phyloP scores from a whole-genome alignment of 2,888 invertebrate species.

The Hyles lineata region DNA sequence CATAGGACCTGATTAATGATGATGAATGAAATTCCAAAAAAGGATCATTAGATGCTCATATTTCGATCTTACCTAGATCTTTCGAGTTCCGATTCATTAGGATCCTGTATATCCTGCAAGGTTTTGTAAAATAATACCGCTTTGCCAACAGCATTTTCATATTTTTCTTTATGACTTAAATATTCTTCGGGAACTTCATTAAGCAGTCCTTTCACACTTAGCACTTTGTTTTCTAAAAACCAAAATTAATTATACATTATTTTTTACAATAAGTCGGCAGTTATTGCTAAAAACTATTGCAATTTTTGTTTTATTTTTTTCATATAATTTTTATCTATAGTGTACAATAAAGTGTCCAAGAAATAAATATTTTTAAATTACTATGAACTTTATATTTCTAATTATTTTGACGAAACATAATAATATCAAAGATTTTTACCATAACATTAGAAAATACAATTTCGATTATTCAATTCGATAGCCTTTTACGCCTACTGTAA shows the following conservation, averaged over 20 bases:
- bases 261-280: no score
- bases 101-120: conserved; percentile 84
- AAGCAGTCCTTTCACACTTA: conserved; percentile 85
- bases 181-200: conserved; percentile 89
- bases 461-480: no score
- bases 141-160: conserved; percentile 90
- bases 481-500: no score
- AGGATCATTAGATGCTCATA: background rate
- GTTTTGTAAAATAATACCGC: conserved; percentile 86
- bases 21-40: no score
- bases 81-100: conserved; percentile 86
- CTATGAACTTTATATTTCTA: background rate
- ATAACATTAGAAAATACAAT: no score
- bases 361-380: background rate
- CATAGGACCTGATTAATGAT: no score
- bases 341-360: no score
- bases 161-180: conserved; percentile 92
- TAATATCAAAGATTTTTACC: no score
- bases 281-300: no score
- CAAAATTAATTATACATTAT: conserved; percentile 10
- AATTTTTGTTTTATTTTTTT: no score
- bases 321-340: no score
- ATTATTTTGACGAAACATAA: no score
- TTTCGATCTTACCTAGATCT: conserved; percentile 84
- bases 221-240: conserved; percentile 61